Percentiles rank a stretch among this genome's conserved stretches.
Evolutionary conservation across 2,888 invertebrate species (phyloP).

Genomic region (Tetranychus truncatus): DNA sequence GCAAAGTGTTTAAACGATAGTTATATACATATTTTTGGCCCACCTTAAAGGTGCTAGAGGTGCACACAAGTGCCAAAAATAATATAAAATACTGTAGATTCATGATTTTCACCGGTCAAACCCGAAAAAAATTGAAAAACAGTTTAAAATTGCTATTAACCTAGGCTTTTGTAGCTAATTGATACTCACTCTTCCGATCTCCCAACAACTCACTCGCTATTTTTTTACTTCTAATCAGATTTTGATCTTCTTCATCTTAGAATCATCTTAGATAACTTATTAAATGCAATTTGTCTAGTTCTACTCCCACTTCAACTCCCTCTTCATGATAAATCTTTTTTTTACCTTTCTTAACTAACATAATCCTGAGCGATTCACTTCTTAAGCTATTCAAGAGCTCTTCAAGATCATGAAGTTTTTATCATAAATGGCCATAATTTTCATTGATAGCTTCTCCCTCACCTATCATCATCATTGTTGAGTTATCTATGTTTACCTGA

Average conservation of each 20-base stretch:
- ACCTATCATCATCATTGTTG: not conserved
- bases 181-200: not conserved
- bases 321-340: too few relatives aligned
- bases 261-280: too few relatives aligned
- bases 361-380: not conserved
- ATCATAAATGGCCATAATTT: not conserved
- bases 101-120: not conserved
- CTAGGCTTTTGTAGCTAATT: not conserved
- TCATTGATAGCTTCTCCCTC: not conserved
- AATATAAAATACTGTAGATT: not conserved
- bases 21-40: not conserved
- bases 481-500: not conserved
- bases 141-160: not conserved
- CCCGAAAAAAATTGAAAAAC: not conserved
- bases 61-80: not conserved
- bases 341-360: too few relatives aligned
- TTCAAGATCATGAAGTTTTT: not conserved
- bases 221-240: too few relatives aligned
- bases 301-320: too few relatives aligned
- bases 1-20: not conserved
- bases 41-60: not conserved
- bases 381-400: not conserved
- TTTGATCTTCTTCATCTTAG: too few relatives aligned
- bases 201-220: too few relatives aligned
- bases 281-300: too few relatives aligned